These are phyloP conservation scores for Gobionotothen gibberifrons DNA, from an alignment of 2,797 vertebrate genomes.

Conservation along the genomic window DNA sequence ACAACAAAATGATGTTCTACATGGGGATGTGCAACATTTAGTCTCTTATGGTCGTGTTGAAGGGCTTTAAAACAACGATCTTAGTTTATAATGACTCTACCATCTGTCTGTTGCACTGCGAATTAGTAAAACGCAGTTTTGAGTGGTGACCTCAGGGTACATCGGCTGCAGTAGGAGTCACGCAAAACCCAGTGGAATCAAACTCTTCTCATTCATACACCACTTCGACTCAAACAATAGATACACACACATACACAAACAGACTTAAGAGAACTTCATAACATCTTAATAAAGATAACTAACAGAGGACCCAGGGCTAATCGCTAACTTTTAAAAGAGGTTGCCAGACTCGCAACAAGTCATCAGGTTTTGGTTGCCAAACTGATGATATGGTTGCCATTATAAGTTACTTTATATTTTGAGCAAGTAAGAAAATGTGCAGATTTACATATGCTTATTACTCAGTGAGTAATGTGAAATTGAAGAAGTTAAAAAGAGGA, in stretches of 20 bases:
- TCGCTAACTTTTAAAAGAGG: no score
- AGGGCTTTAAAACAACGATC: constrained; percentile 17
- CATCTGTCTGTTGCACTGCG: constrained; percentile 48
- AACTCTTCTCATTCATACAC: constrained; percentile 29
- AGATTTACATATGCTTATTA: no score
- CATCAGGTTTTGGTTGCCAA: no score
- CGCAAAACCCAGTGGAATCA: constrained; percentile 31
- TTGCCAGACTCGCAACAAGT: no score
- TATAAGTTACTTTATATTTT: no score
- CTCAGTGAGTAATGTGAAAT: no score
- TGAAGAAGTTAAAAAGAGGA: no score
- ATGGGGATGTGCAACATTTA: constrained; percentile 8
- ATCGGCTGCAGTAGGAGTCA: constrained; percentile 39
- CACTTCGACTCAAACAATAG: not conserved
- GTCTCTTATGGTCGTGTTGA: not conserved
- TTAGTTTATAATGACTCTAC: constrained; percentile 27
- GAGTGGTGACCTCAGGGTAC: constrained; percentile 49
- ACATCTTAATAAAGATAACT: constrained; percentile 1
- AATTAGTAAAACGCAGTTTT: constrained; percentile 50
- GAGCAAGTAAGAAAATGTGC: no score
- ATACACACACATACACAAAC: not conserved
- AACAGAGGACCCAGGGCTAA: not conserved
- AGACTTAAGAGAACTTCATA: not conserved
- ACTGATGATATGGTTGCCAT: no score
- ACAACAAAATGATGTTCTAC: not conserved